Percentiles rank a stretch among this genome's conserved stretches.
These are phyloP conservation scores for Micromys minutus DNA, from an alignment of 2,113 vertebrate species.

Conservation along the genomic window DNA sequence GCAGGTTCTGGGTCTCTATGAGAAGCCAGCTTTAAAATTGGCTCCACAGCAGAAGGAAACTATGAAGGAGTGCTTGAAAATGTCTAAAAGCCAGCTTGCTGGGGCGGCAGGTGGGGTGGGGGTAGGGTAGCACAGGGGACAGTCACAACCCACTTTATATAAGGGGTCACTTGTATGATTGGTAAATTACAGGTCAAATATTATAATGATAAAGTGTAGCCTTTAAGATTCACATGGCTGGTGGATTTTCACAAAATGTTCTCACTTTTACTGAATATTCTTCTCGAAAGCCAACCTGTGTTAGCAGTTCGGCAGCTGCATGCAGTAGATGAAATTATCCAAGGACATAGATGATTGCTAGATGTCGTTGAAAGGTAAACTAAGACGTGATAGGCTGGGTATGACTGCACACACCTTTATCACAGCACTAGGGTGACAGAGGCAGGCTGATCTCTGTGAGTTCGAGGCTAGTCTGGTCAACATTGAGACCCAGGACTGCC, in stretches of 20 bases:
- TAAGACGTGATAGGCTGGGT: neutral
- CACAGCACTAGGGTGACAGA: neutral
- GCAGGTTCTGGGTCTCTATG: neutral
- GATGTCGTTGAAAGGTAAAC: slow-evolving; percentile 7
- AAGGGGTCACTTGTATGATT: neutral
- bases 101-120: neutral
- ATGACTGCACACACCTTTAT: neutral
- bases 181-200: neutral
- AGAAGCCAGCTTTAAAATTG: neutral
- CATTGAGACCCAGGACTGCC: neutral
- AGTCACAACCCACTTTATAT: neutral
- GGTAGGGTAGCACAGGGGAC: neutral
- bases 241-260: neutral
- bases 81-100: neutral
- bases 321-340: slow-evolving; percentile 28
- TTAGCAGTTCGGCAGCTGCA: neutral
- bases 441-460: neutral
- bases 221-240: neutral
- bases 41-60: neutral
- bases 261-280: slow-evolving; percentile 13
- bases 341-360: neutral
- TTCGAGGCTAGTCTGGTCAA: neutral
- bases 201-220: slow-evolving; percentile 2
- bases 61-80: neutral
- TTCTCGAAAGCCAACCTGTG: neutral